These are phyloP conservation scores for Macquaria ambigua DNA, from an alignment of 2,113 vertebrate genomes.

Conservation along the genomic window DNA sequence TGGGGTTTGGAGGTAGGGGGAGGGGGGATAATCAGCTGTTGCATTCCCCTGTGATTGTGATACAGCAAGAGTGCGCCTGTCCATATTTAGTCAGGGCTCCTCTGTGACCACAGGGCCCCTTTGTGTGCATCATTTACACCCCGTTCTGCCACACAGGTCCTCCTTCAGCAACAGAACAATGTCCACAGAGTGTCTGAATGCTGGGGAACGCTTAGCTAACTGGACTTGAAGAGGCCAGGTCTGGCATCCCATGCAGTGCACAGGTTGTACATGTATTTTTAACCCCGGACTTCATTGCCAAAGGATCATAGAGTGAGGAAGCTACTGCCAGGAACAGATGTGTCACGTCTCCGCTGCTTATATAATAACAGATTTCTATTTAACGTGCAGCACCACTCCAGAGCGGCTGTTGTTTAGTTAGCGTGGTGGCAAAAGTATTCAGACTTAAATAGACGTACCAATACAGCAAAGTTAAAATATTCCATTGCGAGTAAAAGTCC, in stretches of 20 bases:
- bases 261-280: constrained; percentile 78
- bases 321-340: constrained; percentile 75
- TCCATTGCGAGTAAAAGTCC: neutral
- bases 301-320: constrained; percentile 61
- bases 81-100: constrained; percentile 93
- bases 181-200: constrained; percentile 72
- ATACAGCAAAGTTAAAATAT: neutral
- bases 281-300: constrained; percentile 63
- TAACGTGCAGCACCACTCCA: constrained; percentile 10
- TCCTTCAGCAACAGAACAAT: constrained; percentile 66
- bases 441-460: neutral
- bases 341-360: constrained; percentile 67
- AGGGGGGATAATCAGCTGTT: constrained; percentile 87
- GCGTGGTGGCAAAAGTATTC: neutral
- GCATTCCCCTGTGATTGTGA: constrained; percentile 85
- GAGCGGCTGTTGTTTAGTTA: constrained; percentile 16
- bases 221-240: constrained; percentile 53
- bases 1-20: constrained; percentile 19
- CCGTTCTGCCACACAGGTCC: constrained; percentile 69
- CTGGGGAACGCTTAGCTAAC: constrained; percentile 48
- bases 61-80: constrained; percentile 85
- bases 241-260: constrained; percentile 47
- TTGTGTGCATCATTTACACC: constrained; percentile 89
- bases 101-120: constrained; percentile 83
- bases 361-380: constrained; percentile 52